Conservation (phyloP, 2,113 vertebrate genomes). For the Polyodon spathula region DNA sequence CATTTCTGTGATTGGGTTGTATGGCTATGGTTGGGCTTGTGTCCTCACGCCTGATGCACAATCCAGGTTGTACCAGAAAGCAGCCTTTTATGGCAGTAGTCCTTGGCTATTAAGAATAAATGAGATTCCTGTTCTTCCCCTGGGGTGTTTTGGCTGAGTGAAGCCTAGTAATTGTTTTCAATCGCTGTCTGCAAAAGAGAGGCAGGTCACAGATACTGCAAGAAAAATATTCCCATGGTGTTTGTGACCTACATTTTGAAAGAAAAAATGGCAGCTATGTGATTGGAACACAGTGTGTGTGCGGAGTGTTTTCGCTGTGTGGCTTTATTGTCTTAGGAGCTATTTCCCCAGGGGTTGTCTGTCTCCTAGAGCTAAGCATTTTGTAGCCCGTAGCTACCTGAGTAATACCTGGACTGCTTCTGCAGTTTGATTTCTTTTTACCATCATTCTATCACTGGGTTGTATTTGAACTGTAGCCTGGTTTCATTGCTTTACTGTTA, state of each 20-base stretch:
- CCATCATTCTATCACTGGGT: neutral
- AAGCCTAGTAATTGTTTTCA: conserved; percentile 18
- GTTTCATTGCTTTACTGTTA: too few species aligned
- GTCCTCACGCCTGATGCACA: neutral
- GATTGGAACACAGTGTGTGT: conserved; percentile 1
- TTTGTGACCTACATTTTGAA: neutral
- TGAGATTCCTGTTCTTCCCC: conserved; percentile 16
- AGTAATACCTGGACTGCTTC: neutral
- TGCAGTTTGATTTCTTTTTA: neutral
- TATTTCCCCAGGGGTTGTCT: neutral
- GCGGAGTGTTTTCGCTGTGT: conserved; percentile 3
- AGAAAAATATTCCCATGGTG: conserved; percentile 9
- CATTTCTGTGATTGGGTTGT: neutral
- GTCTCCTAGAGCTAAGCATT: conserved; percentile 1
- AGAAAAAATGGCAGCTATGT: neutral
- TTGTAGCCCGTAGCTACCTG: neutral
- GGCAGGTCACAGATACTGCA: conserved; percentile 11
- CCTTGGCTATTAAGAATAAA: conserved; percentile 19
- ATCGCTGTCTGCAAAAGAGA: conserved; percentile 2
- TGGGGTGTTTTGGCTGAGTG: conserved; percentile 7
- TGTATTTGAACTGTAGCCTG: too few species aligned
- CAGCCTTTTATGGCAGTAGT: conserved; percentile 7
- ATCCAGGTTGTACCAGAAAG: conserved; percentile 1
- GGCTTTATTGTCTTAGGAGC: conserved; percentile 5
- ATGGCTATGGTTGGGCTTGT: neutral